Conservation (phyloP, 2,888 invertebrate species). For the Apocheima hispidaria region DNA sequence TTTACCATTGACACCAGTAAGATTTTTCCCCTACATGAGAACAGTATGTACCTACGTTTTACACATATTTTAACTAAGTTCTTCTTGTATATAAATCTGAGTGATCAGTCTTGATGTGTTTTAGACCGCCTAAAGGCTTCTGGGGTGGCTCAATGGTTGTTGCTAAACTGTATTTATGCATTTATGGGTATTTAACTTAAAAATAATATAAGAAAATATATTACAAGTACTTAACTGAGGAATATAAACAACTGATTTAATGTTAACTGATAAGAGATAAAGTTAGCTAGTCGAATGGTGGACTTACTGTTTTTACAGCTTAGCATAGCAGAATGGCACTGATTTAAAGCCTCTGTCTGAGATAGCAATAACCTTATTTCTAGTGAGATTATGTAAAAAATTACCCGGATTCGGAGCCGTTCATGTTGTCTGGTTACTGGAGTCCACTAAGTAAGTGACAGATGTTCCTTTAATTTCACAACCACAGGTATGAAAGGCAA, state of each 20-base stretch:
- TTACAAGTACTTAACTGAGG: neutral
- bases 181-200: neutral
- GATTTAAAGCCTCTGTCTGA: conserved; percentile 16
- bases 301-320: conserved; percentile 1
- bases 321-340: conserved; percentile 4
- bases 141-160: no score
- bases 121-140: no score
- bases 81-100: no score
- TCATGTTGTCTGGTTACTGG: conserved; percentile 84
- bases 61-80: no score
- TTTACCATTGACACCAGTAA: no score
- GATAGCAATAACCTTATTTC: conserved; percentile 30
- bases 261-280: conserved; percentile 1
- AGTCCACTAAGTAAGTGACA: conserved; percentile 52
- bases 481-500: conserved; percentile 56
- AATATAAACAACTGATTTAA: conserved; percentile 5
- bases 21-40: no score
- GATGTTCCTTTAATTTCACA: conserved; percentile 58
- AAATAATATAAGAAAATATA: no score
- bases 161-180: no score
- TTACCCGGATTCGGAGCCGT: conserved; percentile 94
- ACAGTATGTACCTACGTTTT: no score
- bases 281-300: neutral
- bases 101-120: no score
- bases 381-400: conserved; percentile 44